Conservation (phyloP, 2,888 invertebrate genomes). For the Polylopha cassiicola region DNA sequence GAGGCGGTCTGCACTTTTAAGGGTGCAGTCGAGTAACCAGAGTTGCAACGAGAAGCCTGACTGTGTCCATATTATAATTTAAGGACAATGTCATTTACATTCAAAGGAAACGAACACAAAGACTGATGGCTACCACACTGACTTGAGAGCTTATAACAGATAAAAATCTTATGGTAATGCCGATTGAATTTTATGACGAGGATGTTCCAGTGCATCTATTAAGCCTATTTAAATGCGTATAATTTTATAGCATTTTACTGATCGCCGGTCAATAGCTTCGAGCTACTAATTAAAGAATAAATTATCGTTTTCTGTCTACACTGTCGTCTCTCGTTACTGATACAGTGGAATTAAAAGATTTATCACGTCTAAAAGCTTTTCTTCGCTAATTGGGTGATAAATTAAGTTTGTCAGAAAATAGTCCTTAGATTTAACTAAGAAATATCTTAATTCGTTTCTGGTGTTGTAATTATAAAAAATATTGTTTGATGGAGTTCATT, state of each 20-base stretch:
- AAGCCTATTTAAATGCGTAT: no score
- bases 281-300: constrained; percentile 3
- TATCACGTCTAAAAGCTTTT: background rate
- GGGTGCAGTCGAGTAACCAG: constrained; percentile 50
- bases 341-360: constrained; percentile 9
- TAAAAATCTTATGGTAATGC: no score
- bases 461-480: no score
- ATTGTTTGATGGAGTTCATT: no score
- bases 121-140: constrained; percentile 10
- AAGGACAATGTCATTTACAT: constrained; percentile 19
- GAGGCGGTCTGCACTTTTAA: constrained; percentile 67
- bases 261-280: no score
- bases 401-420: no score
- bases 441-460: no score
- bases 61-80: constrained; percentile 19
- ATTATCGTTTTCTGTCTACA: constrained; percentile 4
- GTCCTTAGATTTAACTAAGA: no score
- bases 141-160: no score
- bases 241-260: no score
- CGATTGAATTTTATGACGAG: no score
- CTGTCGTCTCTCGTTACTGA: constrained; percentile 2
- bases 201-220: no score
- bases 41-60: constrained; percentile 26
- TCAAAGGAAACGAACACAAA: constrained; percentile 6
- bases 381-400: constrained; percentile 5